Base-by-base conservation (phyloP, 2,888 invertebrate genomes). In the Sclerodermus sp. region DNA sequence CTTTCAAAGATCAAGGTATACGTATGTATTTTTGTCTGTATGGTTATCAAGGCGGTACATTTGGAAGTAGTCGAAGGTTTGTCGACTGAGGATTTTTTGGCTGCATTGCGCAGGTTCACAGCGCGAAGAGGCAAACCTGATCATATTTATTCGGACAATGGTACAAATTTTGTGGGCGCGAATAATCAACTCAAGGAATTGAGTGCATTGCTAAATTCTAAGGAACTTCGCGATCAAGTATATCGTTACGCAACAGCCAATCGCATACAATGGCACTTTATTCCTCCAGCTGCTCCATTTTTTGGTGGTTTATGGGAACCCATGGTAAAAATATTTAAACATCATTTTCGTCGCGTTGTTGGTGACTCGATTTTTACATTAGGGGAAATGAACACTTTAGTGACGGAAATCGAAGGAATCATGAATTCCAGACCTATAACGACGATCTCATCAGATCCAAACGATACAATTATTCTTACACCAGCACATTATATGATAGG, bases 331-430 rank as follows among this genome's bases (percentile, higher is more conserved):
- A 12, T 15, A 3, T 5, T n/a, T 1, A 48, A 39, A 39, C 29
- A 37, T 12, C 49, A 49, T 32, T 37, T 41, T 10, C 38, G 14
- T 46, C 55, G 46, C 23, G 58, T 38, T 51, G 64, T 49, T 45
- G 48, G 3, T 56, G 63, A 12, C 17, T 39, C 15, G 55, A 53
- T 45, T 5, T 47, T 29, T 29, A 47, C 38, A 5, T 47, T 47
- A 9, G 47, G 42, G n/a, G 37, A 48, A 13, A 42, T 39, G n/a
- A 12, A 6, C 44, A 45, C 47, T 9, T 36, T 51, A 14, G 44
- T 31, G 13, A 45, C 43, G 13, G 41, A 44, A 45, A 49, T 43
- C 15, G 48, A 41, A 36, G 48, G 6, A n/a, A 29, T 49, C 1
- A 5, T 41, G 10, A 45, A 48, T 39, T 48, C 43, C 0, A 16